A percentile compares a stretch with the other conserved stretches of the same genome.
Conservation (phyloP, 1,140 invertebrate genomes). For the Pseudomyrmex concolor region DNA sequence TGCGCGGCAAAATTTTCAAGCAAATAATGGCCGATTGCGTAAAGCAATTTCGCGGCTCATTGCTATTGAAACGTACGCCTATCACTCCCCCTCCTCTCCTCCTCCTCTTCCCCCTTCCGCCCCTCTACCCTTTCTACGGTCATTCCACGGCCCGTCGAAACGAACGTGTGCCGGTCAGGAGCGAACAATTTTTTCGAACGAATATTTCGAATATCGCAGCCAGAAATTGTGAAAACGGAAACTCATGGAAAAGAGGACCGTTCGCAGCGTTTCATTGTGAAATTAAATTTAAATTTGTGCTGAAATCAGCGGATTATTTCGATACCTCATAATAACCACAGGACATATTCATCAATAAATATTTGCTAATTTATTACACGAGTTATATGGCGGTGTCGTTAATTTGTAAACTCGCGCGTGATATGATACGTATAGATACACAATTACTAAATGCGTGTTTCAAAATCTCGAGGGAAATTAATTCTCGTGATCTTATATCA, state of each 20-base stretch:
- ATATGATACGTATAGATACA: not conserved
- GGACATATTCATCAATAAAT: slow-evolving; percentile 4
- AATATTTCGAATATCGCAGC: slow-evolving; percentile 58
- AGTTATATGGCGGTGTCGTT: not conserved
- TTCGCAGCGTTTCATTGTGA: slow-evolving; percentile 28
- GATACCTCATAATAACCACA: slow-evolving; percentile 3
- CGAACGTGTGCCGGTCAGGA: slow-evolving; percentile 60
- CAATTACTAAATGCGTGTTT: not conserved
- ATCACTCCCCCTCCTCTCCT: not conserved
- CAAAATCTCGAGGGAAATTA: not conserved
- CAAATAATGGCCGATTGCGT: slow-evolving; percentile 76
- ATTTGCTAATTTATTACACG: slow-evolving; percentile 1
- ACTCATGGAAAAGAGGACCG: not conserved
- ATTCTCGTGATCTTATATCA: not conserved
- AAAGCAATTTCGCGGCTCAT: slow-evolving; percentile 78
- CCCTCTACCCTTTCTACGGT: too few relatives aligned
- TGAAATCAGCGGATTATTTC: slow-evolving; percentile 34
- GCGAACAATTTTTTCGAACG: slow-evolving; percentile 65
- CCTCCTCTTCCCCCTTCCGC: not conserved
- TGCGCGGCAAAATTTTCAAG: slow-evolving; percentile 72
- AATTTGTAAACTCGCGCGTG: slow-evolving; percentile 4
- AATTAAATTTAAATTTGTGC: slow-evolving; percentile 51
- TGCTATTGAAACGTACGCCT: slow-evolving; percentile 69
- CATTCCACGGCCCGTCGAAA: slow-evolving; percentile 29
- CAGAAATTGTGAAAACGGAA: slow-evolving; percentile 32